A percentile compares a stretch with the other conserved stretches of the same genome.
Evolutionary conservation across 2,888 invertebrate species (phyloP).

Genomic region (Furcula furcula): DNA sequence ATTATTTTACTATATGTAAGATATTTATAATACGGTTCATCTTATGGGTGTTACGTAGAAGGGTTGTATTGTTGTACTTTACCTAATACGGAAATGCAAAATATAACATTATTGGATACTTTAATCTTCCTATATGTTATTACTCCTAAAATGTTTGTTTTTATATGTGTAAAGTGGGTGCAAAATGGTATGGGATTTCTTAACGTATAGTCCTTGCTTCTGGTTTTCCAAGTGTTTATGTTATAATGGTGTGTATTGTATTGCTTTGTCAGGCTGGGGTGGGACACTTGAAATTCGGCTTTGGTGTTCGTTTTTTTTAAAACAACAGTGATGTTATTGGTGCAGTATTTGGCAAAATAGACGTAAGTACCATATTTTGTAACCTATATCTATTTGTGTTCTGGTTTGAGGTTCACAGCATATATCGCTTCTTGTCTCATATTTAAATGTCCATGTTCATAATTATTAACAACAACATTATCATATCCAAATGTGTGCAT

Average conservation of each 20-base stretch:
- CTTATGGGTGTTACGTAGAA: constrained; percentile 5
- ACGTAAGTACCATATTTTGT: constrained; percentile 58
- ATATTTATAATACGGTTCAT: background rate
- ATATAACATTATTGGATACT: background rate
- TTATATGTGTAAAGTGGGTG: constrained; percentile 14
- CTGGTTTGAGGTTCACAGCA: constrained; percentile 20
- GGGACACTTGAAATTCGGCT: constrained; percentile 36
- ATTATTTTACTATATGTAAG: constrained; percentile 2
- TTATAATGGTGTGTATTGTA: constrained; percentile 36
- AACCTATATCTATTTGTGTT: constrained; percentile 35
- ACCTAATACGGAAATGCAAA: background rate
- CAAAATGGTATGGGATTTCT: constrained; percentile 25
- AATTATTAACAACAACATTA: too few species aligned
- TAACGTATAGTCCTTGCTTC: constrained; percentile 36
- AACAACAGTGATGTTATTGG: constrained; percentile 46
- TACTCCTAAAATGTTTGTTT: background rate
- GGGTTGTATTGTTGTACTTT: constrained; percentile 1
- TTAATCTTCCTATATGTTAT: background rate
- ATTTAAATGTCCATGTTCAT: background rate
- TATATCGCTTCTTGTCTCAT: constrained; percentile 19
- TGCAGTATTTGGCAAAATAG: constrained; percentile 37
- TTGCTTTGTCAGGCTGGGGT: constrained; percentile 50
- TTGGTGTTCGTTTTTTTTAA: constrained; percentile 45
- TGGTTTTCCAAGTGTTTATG: background rate
- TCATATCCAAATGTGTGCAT: too few species aligned